Conservation (phyloP, 2,113 vertebrate genomes). For the Neogobius melanostomus region DNA sequence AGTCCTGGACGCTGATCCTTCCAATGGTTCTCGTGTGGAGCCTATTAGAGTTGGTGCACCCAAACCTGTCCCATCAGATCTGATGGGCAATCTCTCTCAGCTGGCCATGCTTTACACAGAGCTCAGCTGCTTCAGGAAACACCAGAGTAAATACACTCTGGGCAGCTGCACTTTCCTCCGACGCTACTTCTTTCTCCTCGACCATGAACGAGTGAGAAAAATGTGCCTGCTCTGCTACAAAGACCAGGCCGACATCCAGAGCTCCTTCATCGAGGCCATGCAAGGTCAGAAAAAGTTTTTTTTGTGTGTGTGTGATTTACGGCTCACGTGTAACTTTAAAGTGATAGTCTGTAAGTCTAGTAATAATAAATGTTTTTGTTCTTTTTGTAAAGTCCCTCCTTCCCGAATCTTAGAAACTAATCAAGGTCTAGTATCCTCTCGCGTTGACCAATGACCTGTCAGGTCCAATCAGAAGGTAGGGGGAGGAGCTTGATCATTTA, state of each 20-base stretch:
- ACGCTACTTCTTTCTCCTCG: constrained; percentile 89
- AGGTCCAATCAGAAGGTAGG: too few relatives aligned
- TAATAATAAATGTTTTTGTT: background rate
- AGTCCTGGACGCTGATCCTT: background rate
- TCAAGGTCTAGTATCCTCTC: too few relatives aligned
- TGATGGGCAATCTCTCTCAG: constrained; percentile 78
- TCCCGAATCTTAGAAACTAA: too few relatives aligned
- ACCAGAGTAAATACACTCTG: constrained; percentile 12
- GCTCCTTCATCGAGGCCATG: constrained; percentile 83
- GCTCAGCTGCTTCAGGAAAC: constrained; percentile 74
- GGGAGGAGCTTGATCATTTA: too few relatives aligned
- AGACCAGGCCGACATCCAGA: constrained; percentile 75
- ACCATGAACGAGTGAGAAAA: constrained; percentile 84
- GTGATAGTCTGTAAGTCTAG: background rate
- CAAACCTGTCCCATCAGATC: constrained; percentile 63
- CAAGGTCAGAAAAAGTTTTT: constrained; percentile 80
- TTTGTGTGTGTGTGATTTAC: background rate
- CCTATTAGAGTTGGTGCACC: constrained; percentile 72
- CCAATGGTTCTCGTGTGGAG: constrained; percentile 34
- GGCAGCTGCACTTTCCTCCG: constrained; percentile 74
- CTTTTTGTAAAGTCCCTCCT: background rate
- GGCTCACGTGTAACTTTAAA: background rate
- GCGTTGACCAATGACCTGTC: too few relatives aligned
- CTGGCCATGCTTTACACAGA: constrained; percentile 87
- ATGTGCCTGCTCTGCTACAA: constrained; percentile 80